Evolutionary conservation across 2,113 vertebrate species (phyloP), one percentile per base, ranked within the genome.

Genomic region (Zosterops hypoxanthus): DNA sequence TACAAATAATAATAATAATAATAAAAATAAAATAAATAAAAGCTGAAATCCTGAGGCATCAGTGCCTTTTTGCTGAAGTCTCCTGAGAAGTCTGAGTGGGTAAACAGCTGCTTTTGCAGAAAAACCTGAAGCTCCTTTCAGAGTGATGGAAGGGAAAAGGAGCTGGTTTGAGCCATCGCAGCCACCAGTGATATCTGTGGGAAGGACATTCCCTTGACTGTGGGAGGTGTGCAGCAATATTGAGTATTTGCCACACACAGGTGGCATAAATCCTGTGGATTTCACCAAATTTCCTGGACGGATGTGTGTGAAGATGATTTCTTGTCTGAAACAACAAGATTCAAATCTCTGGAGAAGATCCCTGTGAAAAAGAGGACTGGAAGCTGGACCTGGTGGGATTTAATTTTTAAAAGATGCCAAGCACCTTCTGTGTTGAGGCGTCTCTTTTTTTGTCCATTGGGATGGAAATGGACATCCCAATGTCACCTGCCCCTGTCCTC

Each of bases 281-380:
- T 64, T 29, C 10, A 34, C 8, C 18, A 15, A 33, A 21, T 34
- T 31, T 61, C 0, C 0, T 12, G 44, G 24, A 10, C 16, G 3
- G 12, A 3, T 7, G 7, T 12, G 19, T 12, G 3, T 6, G 14
- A 49, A 33, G 56, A 29, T 24, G 23, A 23, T 8, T n/a, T 70
- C 16, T 34, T 25, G 15, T 7, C 31, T 61, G 15, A 1, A 3
- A 29, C 12, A 34, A 19, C 21, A 47, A 14, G 16, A 34, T 52
- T 52, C 23, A 39, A 47, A 34, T 17, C 12, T 61, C 31, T 6
- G 28, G 13, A 24, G 47, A 34, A 20, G 46, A 14, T 33, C 57
- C 12, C 23, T 39, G 2, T 33, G 31, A 26, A 47, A 20, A 61
- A 23, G 18, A 63, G 28, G 23, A 2, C 16, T 14, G 66, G 71